phyloP scores from a whole-genome alignment of 1,140 invertebrate genomes.

The Antheraea mylitta region DNA sequence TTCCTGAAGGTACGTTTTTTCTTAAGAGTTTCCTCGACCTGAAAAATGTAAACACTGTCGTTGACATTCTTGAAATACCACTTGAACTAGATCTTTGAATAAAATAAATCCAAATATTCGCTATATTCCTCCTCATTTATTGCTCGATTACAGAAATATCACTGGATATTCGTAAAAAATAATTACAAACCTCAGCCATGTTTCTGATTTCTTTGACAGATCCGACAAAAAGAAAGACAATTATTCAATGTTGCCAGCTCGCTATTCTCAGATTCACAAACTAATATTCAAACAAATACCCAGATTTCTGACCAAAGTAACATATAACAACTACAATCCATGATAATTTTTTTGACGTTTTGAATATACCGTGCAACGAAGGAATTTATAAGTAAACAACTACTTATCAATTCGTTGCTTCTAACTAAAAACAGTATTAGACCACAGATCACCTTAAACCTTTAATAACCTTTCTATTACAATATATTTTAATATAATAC shows the following conservation, averaged over 20 bases:
- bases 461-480: no score
- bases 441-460: no score
- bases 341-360: no score
- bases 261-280: no score
- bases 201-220: conserved; percentile 65
- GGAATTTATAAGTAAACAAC: no score
- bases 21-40: conserved; percentile 92
- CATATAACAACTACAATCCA: no score
- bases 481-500: no score
- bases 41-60: conserved; percentile 73
- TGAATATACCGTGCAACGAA: no score
- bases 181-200: conserved; percentile 74
- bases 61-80: conserved; percentile 48
- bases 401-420: no score
- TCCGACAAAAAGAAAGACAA: conserved; percentile 31
- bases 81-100: conserved; percentile 10
- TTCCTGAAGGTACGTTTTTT: conserved; percentile 99
- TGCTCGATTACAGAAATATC: conserved; percentile 35
- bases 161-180: conserved; percentile 38
- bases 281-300: no score
- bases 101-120: conserved; percentile 15
- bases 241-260: not conserved
- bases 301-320: no score
- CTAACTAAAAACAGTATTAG: no score
- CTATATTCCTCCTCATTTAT: conserved; percentile 6